Base-by-base conservation (phyloP, 2,888 invertebrate genomes). In the Gymnocheta viridis region DNA sequence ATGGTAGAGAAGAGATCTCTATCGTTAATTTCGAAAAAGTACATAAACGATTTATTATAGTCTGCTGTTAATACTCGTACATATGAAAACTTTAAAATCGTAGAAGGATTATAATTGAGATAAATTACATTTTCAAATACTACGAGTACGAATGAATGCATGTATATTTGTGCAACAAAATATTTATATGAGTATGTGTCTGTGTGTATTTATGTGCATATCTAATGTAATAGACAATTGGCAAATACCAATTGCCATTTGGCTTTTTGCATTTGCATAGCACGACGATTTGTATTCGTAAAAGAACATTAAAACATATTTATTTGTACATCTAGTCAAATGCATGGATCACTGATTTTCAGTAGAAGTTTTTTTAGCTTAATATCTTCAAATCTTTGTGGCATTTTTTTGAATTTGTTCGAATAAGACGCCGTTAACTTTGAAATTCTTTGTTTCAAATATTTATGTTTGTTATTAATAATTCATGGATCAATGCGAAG, bases 21-120 rank as follows among this genome's bases (percentile, higher is more conserved):
- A 77, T 80, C 82, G 54, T 80, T 82, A 56, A 73, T 74, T 35
- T 80, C 56, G n/a, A 58, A 83, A 82, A 66, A 58, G 24, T 60
- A 24, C 64, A 74, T 66, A 67, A 44, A 78, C 62, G 73, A 74
- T 70, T 85, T 85, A 79, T 85, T 79, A 70, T 47, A 69, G 60
- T 44, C 69, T 49, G 73, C 58, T 77, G 60, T 38, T 72, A 72
- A 80, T 35, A 41, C 60, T 66, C 24, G 19, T 49, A 27, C 27
- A 41, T 29, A 41, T 38, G 38, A 24, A 32, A 38, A 12, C 41
- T 41, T 78, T 32, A 19, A 69, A 78, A 62, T 78, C 27, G 73
- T 69, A 35, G 32, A 64, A 35, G 41, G 73, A 73, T 73, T 82
- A 78, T 78, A 78, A 82, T 78, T 78, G 78, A 82, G 82, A 82